Percentiles rank a stretch among this genome's conserved stretches.
These are phyloP conservation scores for Polypedilum pembai DNA, from an alignment of 1,140 invertebrate species.

Conservation along the genomic window DNA sequence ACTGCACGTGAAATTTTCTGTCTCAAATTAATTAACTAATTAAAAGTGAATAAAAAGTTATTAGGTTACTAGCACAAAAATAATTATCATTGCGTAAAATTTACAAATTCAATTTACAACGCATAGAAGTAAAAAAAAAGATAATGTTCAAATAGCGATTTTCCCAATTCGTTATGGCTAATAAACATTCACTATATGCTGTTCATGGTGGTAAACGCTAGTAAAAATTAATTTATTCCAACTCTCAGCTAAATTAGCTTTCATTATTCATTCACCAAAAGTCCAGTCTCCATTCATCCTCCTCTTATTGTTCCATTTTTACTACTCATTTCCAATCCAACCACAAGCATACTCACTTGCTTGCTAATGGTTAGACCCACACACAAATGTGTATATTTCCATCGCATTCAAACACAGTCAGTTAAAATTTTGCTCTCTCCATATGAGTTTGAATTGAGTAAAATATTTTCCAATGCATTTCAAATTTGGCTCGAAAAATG, in stretches of 20 bases:
- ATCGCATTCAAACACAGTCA: too few relatives aligned
- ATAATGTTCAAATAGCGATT: background rate
- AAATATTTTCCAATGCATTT: too few relatives aligned
- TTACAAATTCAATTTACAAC: too few relatives aligned
- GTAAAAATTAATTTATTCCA: background rate
- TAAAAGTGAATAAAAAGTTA: too few relatives aligned
- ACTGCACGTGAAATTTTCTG: background rate
- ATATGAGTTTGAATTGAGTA: too few relatives aligned
- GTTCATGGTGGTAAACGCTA: background rate
- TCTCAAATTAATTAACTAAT: too few relatives aligned
- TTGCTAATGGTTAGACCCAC: too few relatives aligned
- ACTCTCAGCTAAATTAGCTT: background rate
- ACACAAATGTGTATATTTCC: too few relatives aligned
- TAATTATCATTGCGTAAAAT: background rate
- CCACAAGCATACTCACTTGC: too few relatives aligned
- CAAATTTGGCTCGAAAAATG: too few relatives aligned
- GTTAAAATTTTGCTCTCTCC: too few relatives aligned
- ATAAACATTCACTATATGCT: background rate
- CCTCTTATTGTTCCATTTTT: conserved; percentile 29
- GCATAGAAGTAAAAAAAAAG: background rate
- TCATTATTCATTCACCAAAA: background rate
- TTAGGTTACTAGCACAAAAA: background rate
- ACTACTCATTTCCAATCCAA: too few relatives aligned
- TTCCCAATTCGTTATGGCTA: background rate
- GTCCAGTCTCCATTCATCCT: background rate